Conservation (phyloP, 2,113 vertebrate genomes). For the Sinosuthora webbiana region DNA sequence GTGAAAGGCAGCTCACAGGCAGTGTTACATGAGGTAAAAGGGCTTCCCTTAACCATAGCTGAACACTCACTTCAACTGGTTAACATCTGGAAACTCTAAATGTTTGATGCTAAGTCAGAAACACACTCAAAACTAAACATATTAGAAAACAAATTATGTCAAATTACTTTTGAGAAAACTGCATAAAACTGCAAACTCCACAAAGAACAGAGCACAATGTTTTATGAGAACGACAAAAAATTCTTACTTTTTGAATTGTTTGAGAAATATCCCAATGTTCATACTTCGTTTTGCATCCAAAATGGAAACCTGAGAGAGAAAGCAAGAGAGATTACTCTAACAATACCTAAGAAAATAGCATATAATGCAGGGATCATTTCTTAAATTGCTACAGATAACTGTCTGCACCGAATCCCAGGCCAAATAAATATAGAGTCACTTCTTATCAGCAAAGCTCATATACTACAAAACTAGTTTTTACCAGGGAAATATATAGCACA, state of each 20-base stretch:
- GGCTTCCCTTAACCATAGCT: background rate
- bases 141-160: background rate
- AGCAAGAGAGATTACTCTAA: conserved; percentile 13
- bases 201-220: background rate
- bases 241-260: conserved; percentile 97
- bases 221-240: background rate
- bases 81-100: background rate
- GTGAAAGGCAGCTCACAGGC: background rate
- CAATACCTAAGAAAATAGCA: background rate
- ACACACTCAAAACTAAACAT: background rate
- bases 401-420: background rate
- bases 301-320: conserved; percentile 82
- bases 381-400: background rate
- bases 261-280: conserved; percentile 97
- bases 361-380: background rate
- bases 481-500: background rate
- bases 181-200: background rate
- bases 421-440: background rate
- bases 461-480: background rate
- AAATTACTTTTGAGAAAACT: background rate
- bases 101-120: background rate
- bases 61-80: background rate
- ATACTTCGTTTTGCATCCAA: conserved; percentile 95
- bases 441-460: background rate
- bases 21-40: background rate